A percentile compares a stretch with the other conserved stretches of the same genome.
These are phyloP conservation scores for Torymus aiolomorphi DNA, from an alignment of 2,888 invertebrate genomes.

Conservation along the genomic window DNA sequence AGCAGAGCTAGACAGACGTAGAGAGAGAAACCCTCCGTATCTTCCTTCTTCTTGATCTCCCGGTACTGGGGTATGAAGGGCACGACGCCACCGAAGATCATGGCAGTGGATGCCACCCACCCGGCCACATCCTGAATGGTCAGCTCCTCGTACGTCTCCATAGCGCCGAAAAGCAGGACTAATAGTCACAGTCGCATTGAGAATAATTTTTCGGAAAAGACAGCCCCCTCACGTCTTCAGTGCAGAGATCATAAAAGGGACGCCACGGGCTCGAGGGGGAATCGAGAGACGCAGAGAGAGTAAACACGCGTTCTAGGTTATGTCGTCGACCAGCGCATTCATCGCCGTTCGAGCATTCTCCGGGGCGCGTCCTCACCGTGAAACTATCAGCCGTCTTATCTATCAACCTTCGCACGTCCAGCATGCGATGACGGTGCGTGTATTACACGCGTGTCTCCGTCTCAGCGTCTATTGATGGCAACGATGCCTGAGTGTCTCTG, in stretches of 20 bases:
- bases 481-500: too few relatives aligned
- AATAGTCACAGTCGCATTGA: conserved; percentile 9
- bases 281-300: not conserved
- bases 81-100: conserved; percentile 96
- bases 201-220: not conserved
- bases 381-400: conserved; percentile 17
- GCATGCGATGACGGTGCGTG: too few relatives aligned
- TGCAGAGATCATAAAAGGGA: not conserved
- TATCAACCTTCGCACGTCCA: conserved; percentile 14
- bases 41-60: conserved; percentile 92
- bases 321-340: conserved; percentile 21
- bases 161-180: conserved; percentile 37
- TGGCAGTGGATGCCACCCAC: conserved; percentile 89
- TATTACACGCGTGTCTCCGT: too few relatives aligned
- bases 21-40: conserved; percentile 97
- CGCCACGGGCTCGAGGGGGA: not conserved
- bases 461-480: too few relatives aligned
- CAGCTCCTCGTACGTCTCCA: conserved; percentile 74
- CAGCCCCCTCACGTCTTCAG: not conserved
- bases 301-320: conserved; percentile 26
- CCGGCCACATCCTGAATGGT: conserved; percentile 86
- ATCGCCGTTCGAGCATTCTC: conserved; percentile 41
- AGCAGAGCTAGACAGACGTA: conserved; percentile 97
- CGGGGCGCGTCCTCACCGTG: not conserved
- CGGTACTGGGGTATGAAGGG: conserved; percentile 97